Conservation (phyloP, 2,797 vertebrate species). For the Cephalopachus bancanus region DNA sequence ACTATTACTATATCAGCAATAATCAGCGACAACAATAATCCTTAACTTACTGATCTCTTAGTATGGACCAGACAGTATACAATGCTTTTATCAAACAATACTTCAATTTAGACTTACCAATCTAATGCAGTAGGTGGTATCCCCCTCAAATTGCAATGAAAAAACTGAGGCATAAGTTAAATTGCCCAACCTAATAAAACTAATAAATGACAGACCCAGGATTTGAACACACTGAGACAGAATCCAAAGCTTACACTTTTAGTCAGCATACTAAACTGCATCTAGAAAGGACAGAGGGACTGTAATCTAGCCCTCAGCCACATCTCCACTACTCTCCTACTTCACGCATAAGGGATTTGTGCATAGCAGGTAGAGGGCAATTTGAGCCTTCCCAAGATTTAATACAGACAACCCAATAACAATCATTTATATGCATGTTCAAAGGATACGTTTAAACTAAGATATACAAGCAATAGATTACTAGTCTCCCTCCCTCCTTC, state of each 20-base stretch:
- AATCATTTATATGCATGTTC: not conserved
- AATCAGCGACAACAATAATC: not conserved
- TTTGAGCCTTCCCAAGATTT: not conserved
- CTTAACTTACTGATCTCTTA: not conserved
- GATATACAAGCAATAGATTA: not conserved
- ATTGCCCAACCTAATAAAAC: not conserved
- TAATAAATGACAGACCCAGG: not conserved
- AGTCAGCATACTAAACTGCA: not conserved
- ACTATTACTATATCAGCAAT: not conserved
- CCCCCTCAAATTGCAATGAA: not conserved
- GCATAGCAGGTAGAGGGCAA: not conserved
- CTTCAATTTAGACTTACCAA: not conserved
- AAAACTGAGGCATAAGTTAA: not conserved
- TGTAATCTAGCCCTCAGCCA: accelerated
- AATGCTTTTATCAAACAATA: not conserved
- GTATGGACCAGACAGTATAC: not conserved
- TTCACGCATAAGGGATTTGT: not conserved
- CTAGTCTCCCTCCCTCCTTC: not conserved
- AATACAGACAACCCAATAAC: not conserved
- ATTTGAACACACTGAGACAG: not conserved
- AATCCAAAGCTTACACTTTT: not conserved
- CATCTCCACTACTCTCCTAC: not conserved
- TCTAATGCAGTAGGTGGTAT: not conserved
- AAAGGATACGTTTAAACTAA: not conserved
- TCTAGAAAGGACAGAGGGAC: not conserved